Percentiles rank a stretch among this genome's conserved stretches.
These are phyloP conservation scores for Chelonia mydas DNA, from an alignment of 2,797 vertebrate species.

Conservation along the genomic window DNA sequence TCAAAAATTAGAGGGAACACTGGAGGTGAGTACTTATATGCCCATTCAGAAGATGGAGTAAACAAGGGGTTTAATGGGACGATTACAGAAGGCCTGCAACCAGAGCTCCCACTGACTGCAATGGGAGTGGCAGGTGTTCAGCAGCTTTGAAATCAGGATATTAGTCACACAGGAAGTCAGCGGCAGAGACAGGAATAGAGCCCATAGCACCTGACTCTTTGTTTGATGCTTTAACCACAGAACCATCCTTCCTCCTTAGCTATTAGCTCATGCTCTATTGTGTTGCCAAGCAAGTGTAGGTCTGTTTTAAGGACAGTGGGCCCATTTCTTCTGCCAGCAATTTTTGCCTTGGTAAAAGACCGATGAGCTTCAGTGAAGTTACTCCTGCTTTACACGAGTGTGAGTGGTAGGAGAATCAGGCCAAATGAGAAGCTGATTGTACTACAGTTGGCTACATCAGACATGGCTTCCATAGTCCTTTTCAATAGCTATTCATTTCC, in stretches of 20 bases:
- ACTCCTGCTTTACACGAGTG: not conserved
- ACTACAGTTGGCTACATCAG: not conserved
- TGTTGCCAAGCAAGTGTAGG: not conserved
- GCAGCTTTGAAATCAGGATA: not conserved
- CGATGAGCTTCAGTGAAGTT: not conserved
- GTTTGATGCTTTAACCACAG: not conserved
- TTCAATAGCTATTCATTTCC: not conserved
- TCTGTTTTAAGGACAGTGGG: not conserved
- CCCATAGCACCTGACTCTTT: not conserved
- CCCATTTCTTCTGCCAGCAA: too few relatives aligned
- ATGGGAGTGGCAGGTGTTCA: not conserved
- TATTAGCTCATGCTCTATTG: not conserved
- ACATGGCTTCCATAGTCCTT: not conserved
- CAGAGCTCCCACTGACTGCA: too few relatives aligned
- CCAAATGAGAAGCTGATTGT: not conserved
- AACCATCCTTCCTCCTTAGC: not conserved
- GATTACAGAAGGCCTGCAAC: not conserved
- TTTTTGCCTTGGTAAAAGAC: not conserved
- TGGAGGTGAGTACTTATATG: not conserved
- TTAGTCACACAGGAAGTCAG: not conserved
- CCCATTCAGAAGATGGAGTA: not conserved
- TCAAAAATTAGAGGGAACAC: too few relatives aligned
- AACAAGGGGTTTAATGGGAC: not conserved
- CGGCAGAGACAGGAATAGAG: not conserved
- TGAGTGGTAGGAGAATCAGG: not conserved